Conservation (phyloP, 2,113 vertebrate genomes). For the Hymenochirus boettgeri region DNA sequence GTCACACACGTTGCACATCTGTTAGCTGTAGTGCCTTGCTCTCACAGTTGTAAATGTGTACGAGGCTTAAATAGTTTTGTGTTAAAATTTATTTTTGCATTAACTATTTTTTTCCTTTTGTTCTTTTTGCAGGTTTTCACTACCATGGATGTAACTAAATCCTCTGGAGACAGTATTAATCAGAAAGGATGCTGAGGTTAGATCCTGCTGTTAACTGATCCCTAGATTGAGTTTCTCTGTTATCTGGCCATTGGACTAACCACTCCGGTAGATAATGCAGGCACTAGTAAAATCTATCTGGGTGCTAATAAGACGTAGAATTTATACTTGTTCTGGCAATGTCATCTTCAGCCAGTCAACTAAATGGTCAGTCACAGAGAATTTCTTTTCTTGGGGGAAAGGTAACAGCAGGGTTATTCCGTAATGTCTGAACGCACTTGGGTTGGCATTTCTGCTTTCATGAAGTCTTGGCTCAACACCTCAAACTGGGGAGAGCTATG, state of each 20-base stretch:
- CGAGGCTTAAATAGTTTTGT: too few species aligned
- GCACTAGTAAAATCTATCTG: background rate
- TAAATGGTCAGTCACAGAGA: conserved; percentile 29
- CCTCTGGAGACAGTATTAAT: conserved; percentile 77
- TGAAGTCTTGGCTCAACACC: conserved; percentile 80
- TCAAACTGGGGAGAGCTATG: conserved; percentile 61
- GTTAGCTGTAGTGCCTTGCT: too few species aligned
- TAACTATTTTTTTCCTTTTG: too few species aligned
- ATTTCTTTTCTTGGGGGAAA: conserved; percentile 51
- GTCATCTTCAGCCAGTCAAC: conserved; percentile 16
- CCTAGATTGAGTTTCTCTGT: conserved; percentile 46
- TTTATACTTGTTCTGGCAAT: background rate
- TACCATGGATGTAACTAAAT: conserved; percentile 82
- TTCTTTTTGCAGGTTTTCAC: conserved; percentile 76
- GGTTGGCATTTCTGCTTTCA: conserved; percentile 57
- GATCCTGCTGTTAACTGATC: conserved; percentile 73
- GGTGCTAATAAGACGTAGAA: background rate
- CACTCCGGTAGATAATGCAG: conserved; percentile 42
- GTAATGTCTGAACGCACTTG: conserved; percentile 51
- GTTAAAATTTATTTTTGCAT: too few species aligned
- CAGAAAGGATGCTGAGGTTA: conserved; percentile 95
- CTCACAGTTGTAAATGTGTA: too few species aligned
- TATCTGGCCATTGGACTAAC: background rate
- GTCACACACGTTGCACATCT: too few species aligned
- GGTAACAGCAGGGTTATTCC: conserved; percentile 74